Evolutionary conservation across 2,888 invertebrate species (phyloP), one percentile per base, ranked within the genome.

Genomic region (Eristalis intricaria): DNA sequence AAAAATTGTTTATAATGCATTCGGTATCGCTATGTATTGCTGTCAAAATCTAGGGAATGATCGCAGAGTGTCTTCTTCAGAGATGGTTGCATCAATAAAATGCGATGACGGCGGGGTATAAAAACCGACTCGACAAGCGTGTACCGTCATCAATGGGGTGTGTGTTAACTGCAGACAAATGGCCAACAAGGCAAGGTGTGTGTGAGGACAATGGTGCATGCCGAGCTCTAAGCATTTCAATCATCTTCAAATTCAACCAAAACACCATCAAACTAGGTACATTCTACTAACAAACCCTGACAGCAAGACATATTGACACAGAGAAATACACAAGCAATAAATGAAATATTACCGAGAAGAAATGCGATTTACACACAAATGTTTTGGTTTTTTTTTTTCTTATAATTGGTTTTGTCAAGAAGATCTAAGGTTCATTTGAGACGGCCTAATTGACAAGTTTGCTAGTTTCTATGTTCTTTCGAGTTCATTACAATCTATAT

Each of bases 371-470:
- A 26, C 26, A 26, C 5, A 61, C 61, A 74, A 29, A 13, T 50
- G 13, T 60, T 61, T 64, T 73, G 50, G 22, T 56, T 43, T 60
- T 68, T 10, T 32, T 40, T 32, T 60, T 58, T 35, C 13, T 50
- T 77, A 13, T 60, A 61, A 26, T 3, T 26, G 26, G 58, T 22
- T 68, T 76, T 85, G 84, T 84, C 84, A 76, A 81, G 80, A 50
- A 76, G 76, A 63, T 66, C 75, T 76, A 71, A 56, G 56, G 73
- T 77, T 71, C 43, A 77, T n/a, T n/a, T 35, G 61, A 73, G 70
- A 75, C 64, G 60, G 69, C 66, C 86, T 86, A 86, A 86, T 86
- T 86, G 86, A 86, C 86, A 86, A 70, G 35, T 70, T n/a, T 86
- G 65, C 69, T 78, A 78, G 64, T 65, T 63, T 65, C n/a, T 58